Base-by-base conservation (phyloP, 2,797 vertebrate genomes). In the Anas acuta region DNA sequence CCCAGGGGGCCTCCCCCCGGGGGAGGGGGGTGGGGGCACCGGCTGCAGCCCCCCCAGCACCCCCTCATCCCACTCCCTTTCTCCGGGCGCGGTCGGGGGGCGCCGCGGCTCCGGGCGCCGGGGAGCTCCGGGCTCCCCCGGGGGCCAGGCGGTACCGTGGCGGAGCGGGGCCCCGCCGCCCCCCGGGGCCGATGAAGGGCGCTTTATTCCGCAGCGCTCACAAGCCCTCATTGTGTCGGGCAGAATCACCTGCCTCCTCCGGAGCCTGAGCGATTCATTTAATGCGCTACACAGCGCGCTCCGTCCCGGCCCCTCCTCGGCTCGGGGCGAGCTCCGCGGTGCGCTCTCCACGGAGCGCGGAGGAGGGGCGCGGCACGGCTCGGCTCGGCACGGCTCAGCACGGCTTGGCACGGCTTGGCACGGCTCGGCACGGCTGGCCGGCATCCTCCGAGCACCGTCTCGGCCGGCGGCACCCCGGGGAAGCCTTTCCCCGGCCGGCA, bases 161-260 rank as follows among this genome's bases (percentile, higher is more conserved):
- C 23, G 37, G 62, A 78, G 60, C 77, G n/a, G 60, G 32, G 53
- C 72, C 69, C 73, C 32, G 37, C 87, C 84, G 78, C 90, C 77
- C 57, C 62, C 62, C 72, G 47, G 80, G 87, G 72, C 76, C 71
- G 47, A 78, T 92, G 84, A 87, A 93, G 58, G 37, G 84, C 70
- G 93, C 93, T 96, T 95, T 93, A 95, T 93, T 93, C 78, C 79
- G 82, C 87, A 82, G 92, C 96, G 69, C 88, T 88, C 69, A 89
- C 78, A 65, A 49, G 80, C 89, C 91, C 58, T 80, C 94, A 83
- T 94, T 94, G 94, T 91, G 83, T 74, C 87, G 37, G 95, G 92
- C 96, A 89, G 93, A 82, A 90, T 94, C 92, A 96, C 95, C 96
- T 96, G 96, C 92, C 95, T 95, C 87, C 93, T 71, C 77, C 72